Conservation (phyloP, 2,113 vertebrate genomes). For the Barnardius zonarius region DNA sequence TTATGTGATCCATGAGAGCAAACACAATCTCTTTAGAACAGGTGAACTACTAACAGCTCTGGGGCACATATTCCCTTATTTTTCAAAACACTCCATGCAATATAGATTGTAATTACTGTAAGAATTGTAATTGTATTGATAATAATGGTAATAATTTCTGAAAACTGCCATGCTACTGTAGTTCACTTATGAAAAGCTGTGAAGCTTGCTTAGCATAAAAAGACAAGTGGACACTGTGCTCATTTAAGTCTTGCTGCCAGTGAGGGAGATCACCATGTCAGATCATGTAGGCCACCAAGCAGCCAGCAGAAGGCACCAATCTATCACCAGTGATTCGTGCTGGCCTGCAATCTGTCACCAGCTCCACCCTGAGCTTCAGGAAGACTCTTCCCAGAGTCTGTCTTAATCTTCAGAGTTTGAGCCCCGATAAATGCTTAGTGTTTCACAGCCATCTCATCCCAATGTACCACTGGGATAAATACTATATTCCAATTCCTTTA, state of each 20-base stretch:
- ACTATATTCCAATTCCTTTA: neutral
- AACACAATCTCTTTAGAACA: neutral
- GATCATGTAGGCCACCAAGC: neutral
- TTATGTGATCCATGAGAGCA: neutral
- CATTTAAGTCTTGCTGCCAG: fast-evolving
- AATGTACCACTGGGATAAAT: neutral
- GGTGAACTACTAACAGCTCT: neutral
- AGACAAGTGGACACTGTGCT: neutral
- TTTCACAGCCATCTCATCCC: neutral
- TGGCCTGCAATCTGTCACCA: neutral
- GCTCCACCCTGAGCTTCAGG: neutral
- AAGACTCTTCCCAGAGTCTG: neutral
- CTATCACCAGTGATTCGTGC: neutral
- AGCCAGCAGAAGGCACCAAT: neutral
- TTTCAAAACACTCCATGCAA: neutral
- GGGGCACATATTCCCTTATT: neutral
- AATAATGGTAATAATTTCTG: neutral
- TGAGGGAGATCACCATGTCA: neutral
- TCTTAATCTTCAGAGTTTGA: neutral
- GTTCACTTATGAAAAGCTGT: neutral
- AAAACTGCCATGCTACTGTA: fast-evolving
- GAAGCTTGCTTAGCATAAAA: fast-evolving
- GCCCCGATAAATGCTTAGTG: neutral
- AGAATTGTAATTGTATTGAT: neutral
- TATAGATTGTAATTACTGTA: neutral